Conservation (phyloP, 2,797 vertebrate species). For the Protonibea diacanthus region DNA sequence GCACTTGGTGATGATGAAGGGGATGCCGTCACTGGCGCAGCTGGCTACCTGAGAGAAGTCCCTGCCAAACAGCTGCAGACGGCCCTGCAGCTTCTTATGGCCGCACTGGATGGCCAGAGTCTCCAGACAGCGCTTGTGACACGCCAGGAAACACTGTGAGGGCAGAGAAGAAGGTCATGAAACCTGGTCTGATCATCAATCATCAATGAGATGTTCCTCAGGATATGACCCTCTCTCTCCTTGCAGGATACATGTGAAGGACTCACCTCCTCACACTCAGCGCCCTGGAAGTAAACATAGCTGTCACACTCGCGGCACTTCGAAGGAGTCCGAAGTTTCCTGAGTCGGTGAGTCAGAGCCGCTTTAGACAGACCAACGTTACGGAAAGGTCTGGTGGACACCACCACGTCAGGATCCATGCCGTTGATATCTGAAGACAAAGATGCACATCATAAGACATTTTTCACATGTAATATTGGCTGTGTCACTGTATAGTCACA, state of each 20-base stretch:
- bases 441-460: too few relatives aligned
- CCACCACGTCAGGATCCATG: slow-evolving; percentile 87
- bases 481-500: not conserved
- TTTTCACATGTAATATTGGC: not conserved
- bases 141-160: slow-evolving; percentile 93
- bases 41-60: slow-evolving; percentile 88
- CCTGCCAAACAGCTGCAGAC: slow-evolving; percentile 92
- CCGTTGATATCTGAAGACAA: slow-evolving; percentile 87
- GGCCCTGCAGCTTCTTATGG: slow-evolving; percentile 95
- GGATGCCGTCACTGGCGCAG: slow-evolving; percentile 87
- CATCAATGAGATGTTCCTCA: too few relatives aligned
- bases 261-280: slow-evolving; percentile 96
- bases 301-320: slow-evolving; percentile 98
- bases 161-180: not conserved
- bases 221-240: not conserved
- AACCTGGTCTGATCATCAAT: not conserved
- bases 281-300: slow-evolving; percentile 98
- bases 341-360: slow-evolving; percentile 92
- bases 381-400: slow-evolving; percentile 91
- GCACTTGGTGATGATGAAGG: slow-evolving; percentile 95
- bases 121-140: slow-evolving; percentile 98
- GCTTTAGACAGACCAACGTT: slow-evolving; percentile 95
- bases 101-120: slow-evolving; percentile 97
- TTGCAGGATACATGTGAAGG: not conserved
- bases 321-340: slow-evolving; percentile 93